Percentiles rank a stretch among this genome's conserved stretches.
These are phyloP conservation scores for Tetramorium bicarinatum DNA, from an alignment of 2,888 invertebrate genomes.

Conservation along the genomic window DNA sequence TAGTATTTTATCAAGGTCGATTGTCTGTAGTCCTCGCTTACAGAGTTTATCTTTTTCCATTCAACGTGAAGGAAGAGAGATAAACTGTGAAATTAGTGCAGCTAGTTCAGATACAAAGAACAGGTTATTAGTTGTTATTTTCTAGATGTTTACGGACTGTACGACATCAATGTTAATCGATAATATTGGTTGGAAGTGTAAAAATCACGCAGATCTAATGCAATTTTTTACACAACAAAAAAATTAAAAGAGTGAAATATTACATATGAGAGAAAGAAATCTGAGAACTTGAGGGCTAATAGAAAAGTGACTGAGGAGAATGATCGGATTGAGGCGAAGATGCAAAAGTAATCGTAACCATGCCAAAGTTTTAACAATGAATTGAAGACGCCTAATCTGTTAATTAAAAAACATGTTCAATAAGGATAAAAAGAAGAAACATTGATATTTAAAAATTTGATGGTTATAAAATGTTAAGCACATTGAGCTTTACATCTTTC, in stretches of 20 bases:
- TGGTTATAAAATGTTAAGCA: neutral
- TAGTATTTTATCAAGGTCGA: no score
- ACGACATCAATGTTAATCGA: neutral
- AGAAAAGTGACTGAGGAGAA: neutral
- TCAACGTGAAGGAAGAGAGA: no score
- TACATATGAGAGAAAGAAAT: neutral
- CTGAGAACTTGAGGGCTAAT: neutral
- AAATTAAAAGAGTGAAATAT: neutral
- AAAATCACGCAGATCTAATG: no score
- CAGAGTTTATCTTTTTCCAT: no score
- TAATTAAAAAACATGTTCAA: neutral
- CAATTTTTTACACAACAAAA: no score
- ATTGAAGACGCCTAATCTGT: neutral
- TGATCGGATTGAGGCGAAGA: neutral
- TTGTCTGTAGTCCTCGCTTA: no score
- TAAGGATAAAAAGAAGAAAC: neutral
- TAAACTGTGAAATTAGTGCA: no score
- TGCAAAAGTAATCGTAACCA: neutral
- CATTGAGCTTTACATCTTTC: neutral
- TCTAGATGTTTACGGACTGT: neutral
- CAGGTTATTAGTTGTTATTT: neutral
- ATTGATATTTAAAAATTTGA: neutral
- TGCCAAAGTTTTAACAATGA: neutral
- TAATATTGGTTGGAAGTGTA: neutral
- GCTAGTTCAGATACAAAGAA: no score